Conservation (phyloP, 2,888 invertebrate genomes). For the Apoda limacodes region DNA sequence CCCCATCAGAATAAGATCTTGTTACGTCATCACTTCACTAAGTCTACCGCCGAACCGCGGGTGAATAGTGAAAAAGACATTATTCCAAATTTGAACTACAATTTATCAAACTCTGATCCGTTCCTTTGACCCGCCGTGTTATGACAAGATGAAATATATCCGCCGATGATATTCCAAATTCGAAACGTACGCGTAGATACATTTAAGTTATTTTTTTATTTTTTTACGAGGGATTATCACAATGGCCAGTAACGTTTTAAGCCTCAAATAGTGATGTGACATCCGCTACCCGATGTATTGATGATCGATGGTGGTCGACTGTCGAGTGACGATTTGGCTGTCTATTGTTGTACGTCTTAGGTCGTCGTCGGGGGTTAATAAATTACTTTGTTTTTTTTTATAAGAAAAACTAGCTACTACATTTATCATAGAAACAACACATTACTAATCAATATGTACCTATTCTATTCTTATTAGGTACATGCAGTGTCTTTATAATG, state of each 20-base stretch:
- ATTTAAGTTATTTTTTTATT: slow-evolving; percentile 36
- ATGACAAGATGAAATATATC: slow-evolving; percentile 68
- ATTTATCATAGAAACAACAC: slow-evolving; percentile 30
- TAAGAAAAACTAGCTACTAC: slow-evolving; percentile 30
- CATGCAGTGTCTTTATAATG: too few species aligned
- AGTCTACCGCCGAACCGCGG: slow-evolving; percentile 25
- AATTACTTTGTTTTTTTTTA: slow-evolving; percentile 14
- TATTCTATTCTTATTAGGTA: too few species aligned
- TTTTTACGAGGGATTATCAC: slow-evolving; percentile 24
- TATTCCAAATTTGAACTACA: slow-evolving; percentile 64
- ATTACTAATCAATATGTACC: too few species aligned
- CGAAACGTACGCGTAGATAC: slow-evolving; percentile 35
- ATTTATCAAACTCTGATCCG: slow-evolving; percentile 62
- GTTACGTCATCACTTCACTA: slow-evolving; percentile 55
- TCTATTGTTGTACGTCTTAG: slow-evolving; percentile 22
- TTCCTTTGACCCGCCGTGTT: slow-evolving; percentile 63
- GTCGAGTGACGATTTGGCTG: slow-evolving; percentile 24
- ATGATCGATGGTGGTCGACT: slow-evolving; percentile 44
- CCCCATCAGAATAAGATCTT: slow-evolving; percentile 37
- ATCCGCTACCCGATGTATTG: slow-evolving; percentile 49
- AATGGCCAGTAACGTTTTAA: slow-evolving; percentile 27
- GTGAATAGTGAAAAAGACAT: slow-evolving; percentile 67
- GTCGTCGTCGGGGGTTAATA: slow-evolving; percentile 26
- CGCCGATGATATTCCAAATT: slow-evolving; percentile 61
- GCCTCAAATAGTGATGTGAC: slow-evolving; percentile 47